These are phyloP conservation scores for Dromius quadrimaculatus DNA, from an alignment of 2,888 invertebrate species.

Conservation along the genomic window DNA sequence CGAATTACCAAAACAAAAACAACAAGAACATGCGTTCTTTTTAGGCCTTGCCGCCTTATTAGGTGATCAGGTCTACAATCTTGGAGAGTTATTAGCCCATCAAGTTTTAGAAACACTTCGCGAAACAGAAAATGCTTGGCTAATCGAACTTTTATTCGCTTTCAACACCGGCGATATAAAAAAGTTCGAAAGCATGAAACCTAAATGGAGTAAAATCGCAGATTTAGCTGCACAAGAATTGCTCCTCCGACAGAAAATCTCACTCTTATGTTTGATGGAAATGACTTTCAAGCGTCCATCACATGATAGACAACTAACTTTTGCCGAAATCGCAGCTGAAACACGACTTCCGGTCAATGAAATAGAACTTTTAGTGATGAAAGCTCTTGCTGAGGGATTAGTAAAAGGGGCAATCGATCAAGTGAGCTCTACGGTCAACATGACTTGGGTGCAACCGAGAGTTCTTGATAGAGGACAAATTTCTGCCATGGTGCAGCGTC, in stretches of 20 bases:
- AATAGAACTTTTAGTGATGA: slow-evolving; percentile 97
- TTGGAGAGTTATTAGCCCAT: slow-evolving; percentile 96
- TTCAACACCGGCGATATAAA: slow-evolving; percentile 88
- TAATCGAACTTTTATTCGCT: slow-evolving; percentile 85
- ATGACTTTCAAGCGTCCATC: slow-evolving; percentile 97
- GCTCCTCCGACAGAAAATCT: slow-evolving; percentile 91
- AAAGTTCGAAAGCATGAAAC: slow-evolving; percentile 79
- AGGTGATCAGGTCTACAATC: slow-evolving; percentile 95
- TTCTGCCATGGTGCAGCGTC: slow-evolving; percentile 76
- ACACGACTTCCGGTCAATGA: slow-evolving; percentile 86
- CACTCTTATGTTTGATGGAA: slow-evolving; percentile 96
- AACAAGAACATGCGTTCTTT: slow-evolving; percentile 87
- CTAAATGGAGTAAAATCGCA: slow-evolving; percentile 83
- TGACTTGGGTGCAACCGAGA: slow-evolving; percentile 89
- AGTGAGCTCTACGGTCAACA: slow-evolving; percentile 79
- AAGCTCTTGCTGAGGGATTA: slow-evolving; percentile 93
- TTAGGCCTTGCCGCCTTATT: slow-evolving; percentile 94
- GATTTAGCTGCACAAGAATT: slow-evolving; percentile 86
- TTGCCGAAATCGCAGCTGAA: slow-evolving; percentile 89
- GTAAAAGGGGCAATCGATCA: slow-evolving; percentile 97
- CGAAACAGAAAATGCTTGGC: slow-evolving; percentile 87
- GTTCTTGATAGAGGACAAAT: slow-evolving; percentile 80
- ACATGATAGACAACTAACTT: slow-evolving; percentile 86
- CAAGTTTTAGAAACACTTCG: slow-evolving; percentile 90
- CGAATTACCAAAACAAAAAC: slow-evolving; percentile 74